Conservation (phyloP, 2,113 vertebrate species). For the Elaphurus davidianus region DNA sequence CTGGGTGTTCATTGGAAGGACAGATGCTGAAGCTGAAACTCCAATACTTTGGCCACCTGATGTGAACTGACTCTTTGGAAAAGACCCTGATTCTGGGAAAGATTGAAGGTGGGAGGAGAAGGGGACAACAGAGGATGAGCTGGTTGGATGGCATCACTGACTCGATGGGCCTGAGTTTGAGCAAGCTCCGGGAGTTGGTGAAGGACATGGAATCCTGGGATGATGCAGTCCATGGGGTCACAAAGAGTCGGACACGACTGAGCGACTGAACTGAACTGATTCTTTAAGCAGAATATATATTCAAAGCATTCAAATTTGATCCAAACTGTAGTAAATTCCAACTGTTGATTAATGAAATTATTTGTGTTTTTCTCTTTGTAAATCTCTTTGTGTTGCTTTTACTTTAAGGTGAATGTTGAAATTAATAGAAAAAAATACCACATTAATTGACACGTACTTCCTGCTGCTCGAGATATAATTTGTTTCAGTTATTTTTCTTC, state of each 20-base stretch:
- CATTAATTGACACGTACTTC: not conserved
- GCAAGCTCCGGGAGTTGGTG: not conserved
- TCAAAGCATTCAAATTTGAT: not conserved
- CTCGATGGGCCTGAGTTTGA: not conserved
- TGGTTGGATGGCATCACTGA: not conserved
- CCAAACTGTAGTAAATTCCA: not conserved
- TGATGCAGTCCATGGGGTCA: not conserved
- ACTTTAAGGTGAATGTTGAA: conserved; percentile 22
- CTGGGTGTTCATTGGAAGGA: not conserved
- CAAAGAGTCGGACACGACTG: not conserved
- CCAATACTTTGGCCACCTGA: not conserved
- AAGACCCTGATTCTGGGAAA: not conserved
- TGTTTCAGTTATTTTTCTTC: conserved; percentile 17
- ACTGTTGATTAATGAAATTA: not conserved
- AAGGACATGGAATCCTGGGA: not conserved
- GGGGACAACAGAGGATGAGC: not conserved
- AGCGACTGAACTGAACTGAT: not conserved
- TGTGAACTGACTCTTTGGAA: not conserved
- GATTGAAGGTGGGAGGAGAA: not conserved
- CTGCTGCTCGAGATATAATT: not conserved
- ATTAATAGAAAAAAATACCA: conserved; percentile 18
- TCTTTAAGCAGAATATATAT: not conserved
- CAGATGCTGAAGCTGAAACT: not conserved
- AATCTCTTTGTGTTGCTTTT: conserved; percentile 33
- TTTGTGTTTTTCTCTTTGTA: not conserved